phyloP scores from a whole-genome alignment of 2,888 invertebrate species.

The Hylaea fasciaria region DNA sequence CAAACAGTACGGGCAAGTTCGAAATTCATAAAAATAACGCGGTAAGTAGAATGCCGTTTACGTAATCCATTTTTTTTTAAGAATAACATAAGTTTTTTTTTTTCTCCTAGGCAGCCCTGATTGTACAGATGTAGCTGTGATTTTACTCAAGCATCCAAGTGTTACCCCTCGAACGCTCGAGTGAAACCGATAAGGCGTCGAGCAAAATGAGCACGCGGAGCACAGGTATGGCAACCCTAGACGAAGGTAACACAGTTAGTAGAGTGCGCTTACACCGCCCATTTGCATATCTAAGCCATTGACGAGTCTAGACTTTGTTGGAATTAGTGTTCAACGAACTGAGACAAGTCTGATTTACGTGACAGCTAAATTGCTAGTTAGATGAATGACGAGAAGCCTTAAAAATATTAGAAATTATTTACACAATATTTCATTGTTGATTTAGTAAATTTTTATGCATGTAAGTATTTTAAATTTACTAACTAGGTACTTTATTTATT shows the following conservation, averaged over 20 bases:
- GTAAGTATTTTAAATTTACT: neutral
- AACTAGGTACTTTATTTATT: too few relatives aligned
- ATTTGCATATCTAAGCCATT: constrained; percentile 72
- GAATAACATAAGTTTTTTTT: too few relatives aligned
- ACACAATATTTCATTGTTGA: neutral
- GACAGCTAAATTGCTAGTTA: constrained; percentile 47
- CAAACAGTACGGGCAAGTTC: too few relatives aligned
- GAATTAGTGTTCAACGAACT: constrained; percentile 65
- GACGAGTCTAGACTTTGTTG: constrained; percentile 71
- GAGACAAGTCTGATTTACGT: constrained; percentile 57
- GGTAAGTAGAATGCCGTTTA: too few relatives aligned
- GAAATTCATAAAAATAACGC: too few relatives aligned
- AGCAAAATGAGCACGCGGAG: too few relatives aligned
- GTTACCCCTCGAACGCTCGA: too few relatives aligned
- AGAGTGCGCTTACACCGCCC: constrained; percentile 54
- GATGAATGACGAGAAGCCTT: constrained; percentile 35
- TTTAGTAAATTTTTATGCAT: neutral
- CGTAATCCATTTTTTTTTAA: too few relatives aligned
- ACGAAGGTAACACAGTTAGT: constrained; percentile 50
- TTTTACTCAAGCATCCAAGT: too few relatives aligned
- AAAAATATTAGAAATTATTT: constrained; percentile 18
- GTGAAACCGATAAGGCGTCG: too few relatives aligned
- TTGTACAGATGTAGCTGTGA: too few relatives aligned
- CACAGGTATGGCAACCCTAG: constrained; percentile 10
- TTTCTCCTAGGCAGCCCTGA: too few relatives aligned